Evolutionary conservation across 1,140 invertebrate genomes (phyloP).

Genomic region (Zaprionus ghesquierei): DNA sequence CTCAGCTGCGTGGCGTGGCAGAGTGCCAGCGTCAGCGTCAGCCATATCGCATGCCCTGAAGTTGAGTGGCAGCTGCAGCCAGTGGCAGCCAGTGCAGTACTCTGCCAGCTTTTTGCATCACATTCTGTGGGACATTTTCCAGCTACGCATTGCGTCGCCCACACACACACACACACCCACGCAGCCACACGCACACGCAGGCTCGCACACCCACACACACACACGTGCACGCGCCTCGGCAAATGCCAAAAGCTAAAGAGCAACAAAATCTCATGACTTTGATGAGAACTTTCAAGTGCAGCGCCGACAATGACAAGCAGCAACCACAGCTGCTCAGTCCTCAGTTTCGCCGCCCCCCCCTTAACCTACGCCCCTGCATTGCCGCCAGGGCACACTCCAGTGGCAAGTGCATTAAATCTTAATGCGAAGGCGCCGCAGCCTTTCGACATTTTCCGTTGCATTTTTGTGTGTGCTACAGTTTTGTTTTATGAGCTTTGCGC

Average conservation of each 20-base stretch:
- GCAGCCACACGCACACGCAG: neutral
- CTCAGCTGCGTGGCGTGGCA: neutral
- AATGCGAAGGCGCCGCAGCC: slow-evolving; percentile 32
- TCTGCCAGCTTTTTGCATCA: slow-evolving; percentile 6
- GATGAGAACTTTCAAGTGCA: slow-evolving; percentile 58
- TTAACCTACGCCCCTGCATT: neutral
- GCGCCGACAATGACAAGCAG: slow-evolving; percentile 7
- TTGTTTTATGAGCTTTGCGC: slow-evolving; percentile 17
- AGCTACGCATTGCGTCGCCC: slow-evolving; percentile 1
- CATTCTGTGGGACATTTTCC: slow-evolving; percentile 20
- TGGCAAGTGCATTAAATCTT: slow-evolving; percentile 60
- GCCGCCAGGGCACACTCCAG: slow-evolving; percentile 6
- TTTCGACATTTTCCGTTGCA: slow-evolving; percentile 29
- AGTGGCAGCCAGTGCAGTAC: slow-evolving; percentile 22
- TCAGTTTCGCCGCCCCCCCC: neutral
- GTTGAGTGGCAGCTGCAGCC: slow-evolving; percentile 16
- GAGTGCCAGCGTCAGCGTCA: neutral
- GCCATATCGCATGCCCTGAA: neutral
- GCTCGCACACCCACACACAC: neutral
- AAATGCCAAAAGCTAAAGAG: slow-evolving; percentile 33
- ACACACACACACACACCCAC: neutral
- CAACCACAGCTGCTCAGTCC: neutral
- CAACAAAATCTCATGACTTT: slow-evolving; percentile 52
- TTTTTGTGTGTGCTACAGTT: slow-evolving; percentile 23
- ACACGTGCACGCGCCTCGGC: neutral